Conservation (phyloP, 2,888 invertebrate genomes). For the Ditylenchus weischeri region DNA sequence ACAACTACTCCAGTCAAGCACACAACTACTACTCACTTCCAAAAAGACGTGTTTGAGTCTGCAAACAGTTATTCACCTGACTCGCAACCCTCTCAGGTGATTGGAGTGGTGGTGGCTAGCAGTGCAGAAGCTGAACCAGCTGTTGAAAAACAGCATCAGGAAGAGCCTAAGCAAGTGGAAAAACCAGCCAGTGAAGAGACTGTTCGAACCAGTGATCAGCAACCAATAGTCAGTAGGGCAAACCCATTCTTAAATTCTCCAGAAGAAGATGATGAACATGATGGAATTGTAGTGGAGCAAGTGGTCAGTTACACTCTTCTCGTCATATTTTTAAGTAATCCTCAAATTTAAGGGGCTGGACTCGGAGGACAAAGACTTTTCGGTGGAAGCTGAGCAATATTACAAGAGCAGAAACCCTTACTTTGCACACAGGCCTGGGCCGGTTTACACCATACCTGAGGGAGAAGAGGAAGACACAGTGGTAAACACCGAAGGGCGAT, state of each 20-base stretch:
- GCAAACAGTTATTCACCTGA: constrained; percentile 4
- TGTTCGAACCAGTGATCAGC: background rate
- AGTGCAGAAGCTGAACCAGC: background rate
- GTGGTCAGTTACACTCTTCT: constrained; percentile 19
- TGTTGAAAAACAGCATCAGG: background rate
- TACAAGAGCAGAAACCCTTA: constrained; percentile 34
- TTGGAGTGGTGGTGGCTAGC: background rate
- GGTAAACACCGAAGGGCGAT: constrained; percentile 39
- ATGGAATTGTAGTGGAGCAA: constrained; percentile 37
- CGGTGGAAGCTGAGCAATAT: constrained; percentile 40
- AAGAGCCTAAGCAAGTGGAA: constrained; percentile 5
- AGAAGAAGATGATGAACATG: constrained; percentile 15
- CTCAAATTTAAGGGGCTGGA: constrained; percentile 24
- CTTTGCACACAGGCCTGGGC: constrained; percentile 50
- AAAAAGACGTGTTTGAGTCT: constrained; percentile 4
- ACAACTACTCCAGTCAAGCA: constrained; percentile 16
- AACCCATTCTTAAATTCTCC: constrained; percentile 47
- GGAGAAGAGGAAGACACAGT: constrained; percentile 52
- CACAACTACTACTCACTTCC: constrained; percentile 9
- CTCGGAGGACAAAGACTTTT: constrained; percentile 45
- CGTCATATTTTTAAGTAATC: background rate
- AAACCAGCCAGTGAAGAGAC: constrained; percentile 10
- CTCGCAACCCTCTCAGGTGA: background rate
- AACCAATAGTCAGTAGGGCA: constrained; percentile 20
- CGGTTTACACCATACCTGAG: constrained; percentile 59